A percentile compares a stretch with the other conserved stretches of the same genome.
These are phyloP conservation scores for Lutraria rhynchaena DNA, from an alignment of 1,140 invertebrate species.

Conservation along the genomic window DNA sequence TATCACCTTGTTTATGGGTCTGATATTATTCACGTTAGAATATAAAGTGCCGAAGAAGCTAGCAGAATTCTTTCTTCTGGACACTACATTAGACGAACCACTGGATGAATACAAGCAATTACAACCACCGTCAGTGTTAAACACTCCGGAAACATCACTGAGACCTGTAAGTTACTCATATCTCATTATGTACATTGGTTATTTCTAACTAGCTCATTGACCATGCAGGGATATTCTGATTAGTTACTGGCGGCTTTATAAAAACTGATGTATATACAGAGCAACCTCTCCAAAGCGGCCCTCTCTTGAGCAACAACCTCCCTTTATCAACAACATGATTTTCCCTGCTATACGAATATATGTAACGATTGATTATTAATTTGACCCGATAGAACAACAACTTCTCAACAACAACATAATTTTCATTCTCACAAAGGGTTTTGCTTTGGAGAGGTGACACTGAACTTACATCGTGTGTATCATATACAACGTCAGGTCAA, in stretches of 20 bases:
- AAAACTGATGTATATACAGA: not conserved
- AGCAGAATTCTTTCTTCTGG: conserved; percentile 57
- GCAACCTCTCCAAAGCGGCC: no score
- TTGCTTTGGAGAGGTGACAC: no score
- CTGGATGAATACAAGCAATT: conserved; percentile 42
- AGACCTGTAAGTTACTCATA: conserved; percentile 7
- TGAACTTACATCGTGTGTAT: no score
- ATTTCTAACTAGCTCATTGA: not conserved
- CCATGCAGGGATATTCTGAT: not conserved
- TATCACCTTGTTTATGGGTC: conserved; percentile 44
- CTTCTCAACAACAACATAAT: no score
- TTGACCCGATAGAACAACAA: no score
- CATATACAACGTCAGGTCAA: no score
- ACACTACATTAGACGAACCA: conserved; percentile 23
- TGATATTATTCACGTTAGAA: conserved; percentile 47
- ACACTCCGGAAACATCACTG: conserved; percentile 3
- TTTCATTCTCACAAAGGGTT: no score
- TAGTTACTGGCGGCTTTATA: not conserved
- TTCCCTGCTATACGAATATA: not conserved
- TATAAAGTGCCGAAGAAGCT: conserved; percentile 42
- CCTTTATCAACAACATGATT: no score
- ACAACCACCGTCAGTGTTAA: not conserved
- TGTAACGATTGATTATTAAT: not conserved
- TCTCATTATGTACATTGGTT: not conserved
- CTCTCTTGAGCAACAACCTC: no score